A percentile compares a stretch with the other conserved stretches of the same genome.
These are phyloP conservation scores for Pterobdella sp. DNA, from an alignment of 2,888 invertebrate genomes.

Conservation along the genomic window DNA sequence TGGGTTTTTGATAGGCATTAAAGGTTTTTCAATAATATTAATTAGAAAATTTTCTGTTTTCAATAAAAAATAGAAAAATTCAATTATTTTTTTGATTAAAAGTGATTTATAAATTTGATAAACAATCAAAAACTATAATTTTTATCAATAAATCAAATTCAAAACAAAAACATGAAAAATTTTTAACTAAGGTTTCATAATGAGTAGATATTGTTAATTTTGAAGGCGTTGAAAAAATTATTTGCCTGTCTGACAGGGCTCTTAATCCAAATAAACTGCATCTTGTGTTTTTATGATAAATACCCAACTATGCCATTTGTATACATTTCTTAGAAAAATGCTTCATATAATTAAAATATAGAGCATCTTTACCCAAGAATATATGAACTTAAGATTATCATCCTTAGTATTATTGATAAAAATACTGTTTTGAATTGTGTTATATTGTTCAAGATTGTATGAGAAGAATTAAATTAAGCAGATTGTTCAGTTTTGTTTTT, in stretches of 20 bases:
- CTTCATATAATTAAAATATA: too few species aligned
- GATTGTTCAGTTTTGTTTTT: too few species aligned
- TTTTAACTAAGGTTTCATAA: neutral
- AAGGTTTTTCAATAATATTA: neutral
- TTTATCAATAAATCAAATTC: neutral
- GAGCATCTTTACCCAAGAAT: too few species aligned
- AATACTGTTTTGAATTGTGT: too few species aligned
- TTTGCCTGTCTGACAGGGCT: neutral
- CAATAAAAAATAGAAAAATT: neutral
- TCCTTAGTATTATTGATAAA: too few species aligned
- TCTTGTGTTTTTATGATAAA: too few species aligned
- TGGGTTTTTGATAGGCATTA: neutral
- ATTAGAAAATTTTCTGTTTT: neutral
- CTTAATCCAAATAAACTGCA: slow-evolving; percentile 4
- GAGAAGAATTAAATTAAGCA: too few species aligned
- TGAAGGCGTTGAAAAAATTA: slow-evolving; percentile 9
- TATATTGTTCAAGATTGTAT: too few species aligned
- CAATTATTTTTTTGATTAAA: neutral
- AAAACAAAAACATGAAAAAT: neutral
- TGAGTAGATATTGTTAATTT: slow-evolving; percentile 15
- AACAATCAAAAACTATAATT: too few species aligned
- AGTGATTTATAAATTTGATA: neutral
- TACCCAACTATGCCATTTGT: too few species aligned
- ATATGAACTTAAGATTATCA: too few species aligned
- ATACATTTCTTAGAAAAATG: too few species aligned